Evolutionary conservation across 1,140 invertebrate species (phyloP).

Genomic region (Heliconius melpomene): DNA sequence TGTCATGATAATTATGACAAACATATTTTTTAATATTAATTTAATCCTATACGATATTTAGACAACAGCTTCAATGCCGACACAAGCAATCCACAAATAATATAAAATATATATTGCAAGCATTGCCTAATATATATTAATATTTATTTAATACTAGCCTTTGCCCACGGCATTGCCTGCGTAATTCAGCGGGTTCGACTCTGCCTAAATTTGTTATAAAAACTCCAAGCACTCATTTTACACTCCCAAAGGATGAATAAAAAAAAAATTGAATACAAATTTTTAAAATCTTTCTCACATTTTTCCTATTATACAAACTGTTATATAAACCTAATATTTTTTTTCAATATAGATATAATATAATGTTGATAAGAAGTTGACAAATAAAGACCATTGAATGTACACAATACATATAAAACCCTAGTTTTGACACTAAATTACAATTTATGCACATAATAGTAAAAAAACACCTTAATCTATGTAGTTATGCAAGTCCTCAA

Average conservation of each 20-base stretch:
- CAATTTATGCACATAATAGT: conserved; percentile 7
- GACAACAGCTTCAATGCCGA: background rate
- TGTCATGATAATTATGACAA: background rate
- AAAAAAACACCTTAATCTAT: conserved; percentile 53
- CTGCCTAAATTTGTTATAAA: too few relatives aligned
- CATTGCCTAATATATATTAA: background rate
- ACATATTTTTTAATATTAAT: background rate
- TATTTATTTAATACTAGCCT: background rate
- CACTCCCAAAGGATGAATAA: too few relatives aligned
- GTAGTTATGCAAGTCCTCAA: conserved; percentile 69
- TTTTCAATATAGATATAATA: background rate
- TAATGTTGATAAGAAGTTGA: background rate
- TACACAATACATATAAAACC: conserved; percentile 4
- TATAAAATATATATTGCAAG: background rate
- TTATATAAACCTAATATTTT: too few relatives aligned
- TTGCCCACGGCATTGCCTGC: too few relatives aligned
- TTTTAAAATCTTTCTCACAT: too few relatives aligned
- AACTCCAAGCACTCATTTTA: too few relatives aligned
- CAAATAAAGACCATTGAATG: background rate
- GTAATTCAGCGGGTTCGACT: too few relatives aligned
- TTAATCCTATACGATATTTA: background rate
- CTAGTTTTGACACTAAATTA: conserved; percentile 16
- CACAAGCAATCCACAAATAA: background rate
- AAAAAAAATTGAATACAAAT: too few relatives aligned
- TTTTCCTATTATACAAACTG: too few relatives aligned